Base-by-base conservation (phyloP, 2,113 vertebrate species). In the Cromileptes altivelis region DNA sequence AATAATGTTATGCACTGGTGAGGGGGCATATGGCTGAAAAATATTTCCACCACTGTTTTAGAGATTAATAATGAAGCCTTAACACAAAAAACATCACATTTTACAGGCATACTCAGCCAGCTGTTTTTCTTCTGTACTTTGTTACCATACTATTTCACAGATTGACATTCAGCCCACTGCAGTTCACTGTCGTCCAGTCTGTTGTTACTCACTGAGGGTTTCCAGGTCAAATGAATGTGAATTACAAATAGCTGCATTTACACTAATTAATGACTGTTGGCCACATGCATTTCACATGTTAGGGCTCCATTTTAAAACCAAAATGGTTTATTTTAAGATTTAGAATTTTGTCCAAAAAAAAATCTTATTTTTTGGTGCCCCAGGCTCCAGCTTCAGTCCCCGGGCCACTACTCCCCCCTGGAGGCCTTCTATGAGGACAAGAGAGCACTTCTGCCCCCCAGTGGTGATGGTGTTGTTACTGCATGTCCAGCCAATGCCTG, bases 391-490 rank as follows among this genome's bases (percentile, higher is more conserved):
- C 94, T 99, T 84, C 97, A 98, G 93, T 95, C 92, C 78, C 98
- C 98, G 0, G 98, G 97, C 17, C 97, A 97, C 77, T 99, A 99
- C 88, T 97, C 97, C 37, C 97, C 97, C 6, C 93, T 99, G 80
- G 97, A 98, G 84, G 97, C 97, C 0, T 99, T 99, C 90, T 99
- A 98, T 30, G 97, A 99, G 85, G 97, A 99, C 95, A 99, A 98
- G 94, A 97, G 97, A 80, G 97, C 97, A n/a, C 94, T 97, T 69
- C 96, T 98, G 67, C 96, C 93, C 30, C 87, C 96, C 0, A 87
- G 95, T 6, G 94, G 96, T 17, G 96, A 96, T 0, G 91, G 92
- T 10, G 75, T 90, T 37, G 94, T 95, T 13, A 87, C 94, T 13
- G 85, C 85, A 77, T 96, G 94, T 87, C 96, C 96, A 78, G 61